A percentile compares a stretch with the other conserved stretches of the same genome.
These are phyloP conservation scores for Papilio gigon DNA, from an alignment of 2,888 invertebrate species.

Conservation along the genomic window DNA sequence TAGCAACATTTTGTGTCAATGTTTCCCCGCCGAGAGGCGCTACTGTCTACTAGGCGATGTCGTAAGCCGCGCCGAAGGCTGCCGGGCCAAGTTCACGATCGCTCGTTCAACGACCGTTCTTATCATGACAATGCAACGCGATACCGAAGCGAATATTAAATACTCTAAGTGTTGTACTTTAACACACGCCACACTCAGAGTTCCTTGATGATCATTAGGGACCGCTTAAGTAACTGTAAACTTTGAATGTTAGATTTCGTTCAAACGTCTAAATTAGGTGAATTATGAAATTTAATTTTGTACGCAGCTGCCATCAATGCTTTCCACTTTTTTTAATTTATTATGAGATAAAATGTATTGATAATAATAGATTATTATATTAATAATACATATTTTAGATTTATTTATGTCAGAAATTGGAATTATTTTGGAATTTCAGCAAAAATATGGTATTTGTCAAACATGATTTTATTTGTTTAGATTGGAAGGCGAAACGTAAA, in stretches of 20 bases:
- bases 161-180: conserved; percentile 19
- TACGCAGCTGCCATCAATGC: too few relatives aligned
- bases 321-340: too few relatives aligned
- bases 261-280: neutral
- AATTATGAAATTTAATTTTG: too few relatives aligned
- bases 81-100: conserved; percentile 73
- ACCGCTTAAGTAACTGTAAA: neutral
- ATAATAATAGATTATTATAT: too few relatives aligned
- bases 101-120: conserved; percentile 71
- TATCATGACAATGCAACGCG: conserved; percentile 74
- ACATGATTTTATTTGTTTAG: too few relatives aligned
- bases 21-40: neutral
- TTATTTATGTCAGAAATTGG: too few relatives aligned
- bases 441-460: too few relatives aligned
- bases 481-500: too few relatives aligned
- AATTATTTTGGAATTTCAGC: conserved; percentile 28
- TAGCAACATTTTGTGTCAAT: neutral
- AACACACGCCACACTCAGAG: neutral
- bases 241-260: neutral
- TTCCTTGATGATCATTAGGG: neutral
- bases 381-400: too few relatives aligned
- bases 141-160: conserved; percentile 50
- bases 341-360: too few relatives aligned
- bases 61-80: conserved; percentile 60
- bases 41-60: conserved; percentile 30